phyloP scores from a whole-genome alignment of 2,797 vertebrate genomes.

The Malurus leucopterus region DNA sequence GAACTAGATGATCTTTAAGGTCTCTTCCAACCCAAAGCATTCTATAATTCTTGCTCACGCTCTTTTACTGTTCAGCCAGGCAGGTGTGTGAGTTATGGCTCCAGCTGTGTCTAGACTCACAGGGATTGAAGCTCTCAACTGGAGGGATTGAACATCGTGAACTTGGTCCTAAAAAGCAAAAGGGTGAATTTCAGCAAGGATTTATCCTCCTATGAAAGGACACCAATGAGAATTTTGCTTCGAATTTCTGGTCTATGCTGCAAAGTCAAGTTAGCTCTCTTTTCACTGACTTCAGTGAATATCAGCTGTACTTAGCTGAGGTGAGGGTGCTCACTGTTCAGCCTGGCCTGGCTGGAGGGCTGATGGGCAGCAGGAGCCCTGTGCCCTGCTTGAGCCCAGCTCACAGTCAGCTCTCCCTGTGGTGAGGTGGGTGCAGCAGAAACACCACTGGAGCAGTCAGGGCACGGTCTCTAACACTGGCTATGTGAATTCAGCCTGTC shows the following conservation, averaged over 20 bases:
- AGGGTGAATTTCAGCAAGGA: background rate
- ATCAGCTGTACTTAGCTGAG: background rate
- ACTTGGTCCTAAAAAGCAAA: background rate
- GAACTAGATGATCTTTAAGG: background rate
- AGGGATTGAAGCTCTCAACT: background rate
- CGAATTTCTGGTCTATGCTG: background rate
- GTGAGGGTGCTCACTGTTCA: background rate
- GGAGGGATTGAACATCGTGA: background rate
- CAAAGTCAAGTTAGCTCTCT: background rate
- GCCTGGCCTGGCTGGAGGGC: background rate
- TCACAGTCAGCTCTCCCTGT: background rate
- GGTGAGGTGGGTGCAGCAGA: background rate
- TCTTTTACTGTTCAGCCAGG: background rate
- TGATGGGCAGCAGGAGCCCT: background rate
- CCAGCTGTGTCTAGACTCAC: background rate
- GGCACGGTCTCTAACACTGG: background rate
- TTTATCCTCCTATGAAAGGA: background rate
- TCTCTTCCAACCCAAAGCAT: background rate
- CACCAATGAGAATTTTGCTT: background rate
- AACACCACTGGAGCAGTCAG: background rate
- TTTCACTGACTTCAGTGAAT: background rate
- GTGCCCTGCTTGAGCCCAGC: background rate
- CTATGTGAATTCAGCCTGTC: background rate
- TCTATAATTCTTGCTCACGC: background rate
- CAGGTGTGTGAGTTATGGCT: background rate